Evolutionary conservation across 2,888 invertebrate genomes (phyloP), one percentile per base, ranked within the genome.

Genomic region (Polydrusus cervinus): DNA sequence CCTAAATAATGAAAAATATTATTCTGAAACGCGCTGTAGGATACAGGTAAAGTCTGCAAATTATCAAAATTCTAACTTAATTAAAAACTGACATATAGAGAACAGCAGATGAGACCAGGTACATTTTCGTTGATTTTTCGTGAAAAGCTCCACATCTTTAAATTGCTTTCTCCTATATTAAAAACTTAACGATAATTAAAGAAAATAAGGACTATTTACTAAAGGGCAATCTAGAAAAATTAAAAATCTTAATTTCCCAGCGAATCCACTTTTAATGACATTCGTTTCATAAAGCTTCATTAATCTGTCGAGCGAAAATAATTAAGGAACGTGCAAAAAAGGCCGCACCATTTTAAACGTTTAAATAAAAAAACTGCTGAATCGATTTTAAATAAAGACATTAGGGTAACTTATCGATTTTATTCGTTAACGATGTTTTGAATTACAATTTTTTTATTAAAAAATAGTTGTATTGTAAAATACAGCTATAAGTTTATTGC

Each of bases 331-430:
- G 18, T 25, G 25, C 43, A 20, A 20, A 62, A 45, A 13, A 45
- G 45, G 43, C 13, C 43, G 62, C 40, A 18, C 38, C 18, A 43
- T 62, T 62, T 43, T 40, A 20, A 62, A 25, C 18, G 40, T 16
- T 40, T 10, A 25, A 16, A 65, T 45, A 51, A 67, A 67, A 40
- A 53, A 51, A 18, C 7, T 38, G 67, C 40, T 40, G 10, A 67
- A 25, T 9, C 40, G 67, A 67, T 67, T 55, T 66, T 67, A 53
- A 67, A 67, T 67, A 55, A 55, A 30, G 38, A 38, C 51, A 30
- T 53, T 38, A 38, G 34, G 34, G 8, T 43, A n/a, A 43, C 43
- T 43, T 43, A 43, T n/a, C 43, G 9, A 34, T 9, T 34, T 34
- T 34, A 8, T 34, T 34, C 13, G 13, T 43, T 13, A 43, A 43